These are phyloP conservation scores for Villa cingulata DNA, from an alignment of 2,888 invertebrate genomes.

Conservation along the genomic window DNA sequence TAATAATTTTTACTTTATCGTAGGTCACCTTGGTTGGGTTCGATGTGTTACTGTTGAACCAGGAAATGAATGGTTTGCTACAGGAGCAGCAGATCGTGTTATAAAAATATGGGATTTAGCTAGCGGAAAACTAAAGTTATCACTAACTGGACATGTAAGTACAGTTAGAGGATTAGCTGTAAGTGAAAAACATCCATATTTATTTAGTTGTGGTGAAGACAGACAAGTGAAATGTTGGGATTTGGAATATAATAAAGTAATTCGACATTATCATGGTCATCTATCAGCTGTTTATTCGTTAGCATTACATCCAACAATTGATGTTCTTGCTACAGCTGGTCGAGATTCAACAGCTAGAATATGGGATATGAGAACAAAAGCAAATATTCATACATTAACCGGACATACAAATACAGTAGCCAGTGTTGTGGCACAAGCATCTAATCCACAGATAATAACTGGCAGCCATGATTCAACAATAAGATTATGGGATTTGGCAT, in stretches of 20 bases:
- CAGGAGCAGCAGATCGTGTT: slow-evolving; percentile 91
- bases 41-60: slow-evolving; percentile 95
- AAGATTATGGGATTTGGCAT: slow-evolving; percentile 92
- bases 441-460: slow-evolving; percentile 89
- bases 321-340: slow-evolving; percentile 86
- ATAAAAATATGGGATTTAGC: slow-evolving; percentile 99
- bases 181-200: slow-evolving; percentile 87
- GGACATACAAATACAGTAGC: slow-evolving; percentile 98
- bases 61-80: slow-evolving; percentile 76
- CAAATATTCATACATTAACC: slow-evolving; percentile 88
- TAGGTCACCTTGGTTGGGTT: slow-evolving; percentile 83
- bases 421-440: slow-evolving; percentile 80
- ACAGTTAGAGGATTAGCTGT: slow-evolving; percentile 92
- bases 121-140: slow-evolving; percentile 87
- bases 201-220: slow-evolving; percentile 98
- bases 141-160: slow-evolving; percentile 96
- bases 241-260: slow-evolving; percentile 94
- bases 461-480: slow-evolving; percentile 95
- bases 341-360: slow-evolving; percentile 92
- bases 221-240: slow-evolving; percentile 99
- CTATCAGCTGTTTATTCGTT: slow-evolving; percentile 90
- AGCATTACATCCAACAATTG: slow-evolving; percentile 87
- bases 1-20: not conserved
- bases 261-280: slow-evolving; percentile 98
- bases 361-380: slow-evolving; percentile 99